These are phyloP conservation scores for Dynastes grantii DNA, from an alignment of 2,888 invertebrate species.

Conservation along the genomic window DNA sequence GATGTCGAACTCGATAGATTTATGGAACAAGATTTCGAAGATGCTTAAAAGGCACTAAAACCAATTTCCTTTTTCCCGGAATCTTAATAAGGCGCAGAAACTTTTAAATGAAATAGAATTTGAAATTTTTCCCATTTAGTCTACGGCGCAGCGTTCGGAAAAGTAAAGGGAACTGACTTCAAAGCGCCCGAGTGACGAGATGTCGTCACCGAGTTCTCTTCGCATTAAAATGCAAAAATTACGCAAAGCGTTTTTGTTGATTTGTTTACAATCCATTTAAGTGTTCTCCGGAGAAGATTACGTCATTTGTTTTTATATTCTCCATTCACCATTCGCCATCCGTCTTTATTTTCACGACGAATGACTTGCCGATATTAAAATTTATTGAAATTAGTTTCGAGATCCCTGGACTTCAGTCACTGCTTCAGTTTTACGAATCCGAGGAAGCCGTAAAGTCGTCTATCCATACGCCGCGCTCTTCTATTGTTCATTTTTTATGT, in stretches of 20 bases:
- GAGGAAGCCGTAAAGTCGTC: too few species aligned
- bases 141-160: neutral
- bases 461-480: too few species aligned
- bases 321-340: neutral
- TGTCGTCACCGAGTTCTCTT: constrained; percentile 18
- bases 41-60: constrained; percentile 31
- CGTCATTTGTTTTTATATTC: constrained; percentile 12
- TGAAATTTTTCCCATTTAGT: constrained; percentile 41
- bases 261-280: constrained; percentile 51
- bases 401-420: neutral
- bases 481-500: too few species aligned
- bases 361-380: constrained; percentile 9
- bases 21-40: constrained; percentile 25
- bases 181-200: constrained; percentile 34
- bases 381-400: constrained; percentile 22
- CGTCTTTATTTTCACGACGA: constrained; percentile 4
- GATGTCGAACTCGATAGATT: constrained; percentile 31
- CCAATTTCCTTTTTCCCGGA: too few species aligned
- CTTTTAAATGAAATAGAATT: constrained; percentile 51
- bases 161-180: constrained; percentile 33
- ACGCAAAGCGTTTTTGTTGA: constrained; percentile 47
- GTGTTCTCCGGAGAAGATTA: constrained; percentile 10
- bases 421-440: too few species aligned
- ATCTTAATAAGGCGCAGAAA: constrained; percentile 40
- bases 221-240: constrained; percentile 47